A percentile compares a stretch with the other conserved stretches of the same genome.
Conservation (phyloP, 1,140 invertebrate species). For the Homalodisca vitripennis region DNA sequence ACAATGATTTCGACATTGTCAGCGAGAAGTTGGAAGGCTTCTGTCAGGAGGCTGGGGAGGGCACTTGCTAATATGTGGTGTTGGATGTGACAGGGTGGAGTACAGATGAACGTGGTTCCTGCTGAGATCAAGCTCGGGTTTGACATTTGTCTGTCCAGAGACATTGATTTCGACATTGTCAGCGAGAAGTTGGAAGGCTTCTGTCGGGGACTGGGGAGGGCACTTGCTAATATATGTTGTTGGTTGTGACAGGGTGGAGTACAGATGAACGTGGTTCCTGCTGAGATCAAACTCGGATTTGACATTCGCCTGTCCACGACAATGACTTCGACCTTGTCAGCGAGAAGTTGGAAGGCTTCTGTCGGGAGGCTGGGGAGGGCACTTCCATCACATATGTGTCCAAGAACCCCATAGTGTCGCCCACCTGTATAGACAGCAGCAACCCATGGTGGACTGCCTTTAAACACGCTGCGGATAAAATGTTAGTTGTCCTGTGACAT, state of each 20-base stretch:
- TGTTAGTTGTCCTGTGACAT: slow-evolving; percentile 47
- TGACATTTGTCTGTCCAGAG: slow-evolving; percentile 78
- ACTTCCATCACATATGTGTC: slow-evolving; percentile 72
- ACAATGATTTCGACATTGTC: slow-evolving; percentile 69
- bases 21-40: slow-evolving; percentile 69
- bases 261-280: slow-evolving; percentile 90
- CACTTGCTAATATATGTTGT: slow-evolving; percentile 60
- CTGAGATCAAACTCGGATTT: slow-evolving; percentile 70
- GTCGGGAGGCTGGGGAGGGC: slow-evolving; percentile 74
- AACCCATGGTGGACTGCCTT: slow-evolving; percentile 86
- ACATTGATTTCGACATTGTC: slow-evolving; percentile 69
- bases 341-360: slow-evolving; percentile 74
- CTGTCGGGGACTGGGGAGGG: slow-evolving; percentile 79
- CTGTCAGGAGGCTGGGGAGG: slow-evolving; percentile 80
- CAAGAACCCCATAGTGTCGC: slow-evolving; percentile 60
- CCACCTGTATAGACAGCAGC: slow-evolving; percentile 63
- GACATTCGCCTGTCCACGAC: slow-evolving; percentile 77
- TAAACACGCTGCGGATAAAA: slow-evolving; percentile 55
- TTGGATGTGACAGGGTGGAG: slow-evolving; percentile 86
- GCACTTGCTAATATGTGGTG: no score
- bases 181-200: slow-evolving; percentile 69
- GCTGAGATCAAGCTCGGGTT: slow-evolving; percentile 72
- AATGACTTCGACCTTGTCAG: slow-evolving; percentile 69
- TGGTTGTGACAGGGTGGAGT: slow-evolving; percentile 71
- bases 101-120: slow-evolving; percentile 92